Conservation (phyloP, 2,888 invertebrate genomes). For the Meloe dianella region DNA sequence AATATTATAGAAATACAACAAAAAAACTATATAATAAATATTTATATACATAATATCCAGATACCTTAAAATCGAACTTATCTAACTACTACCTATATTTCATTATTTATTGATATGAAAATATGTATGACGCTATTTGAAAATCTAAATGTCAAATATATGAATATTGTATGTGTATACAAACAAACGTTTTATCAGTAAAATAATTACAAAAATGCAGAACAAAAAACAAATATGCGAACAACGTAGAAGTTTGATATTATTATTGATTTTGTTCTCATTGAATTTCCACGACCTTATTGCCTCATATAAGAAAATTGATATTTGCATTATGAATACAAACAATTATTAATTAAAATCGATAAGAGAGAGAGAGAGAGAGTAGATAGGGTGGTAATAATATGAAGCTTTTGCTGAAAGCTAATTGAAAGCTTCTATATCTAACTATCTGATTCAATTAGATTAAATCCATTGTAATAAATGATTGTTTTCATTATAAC, state of each 20-base stretch:
- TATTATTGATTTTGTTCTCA: not conserved
- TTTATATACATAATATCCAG: not conserved
- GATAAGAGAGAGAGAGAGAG: not conserved
- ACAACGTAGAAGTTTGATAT: not conserved
- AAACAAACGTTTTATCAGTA: not conserved
- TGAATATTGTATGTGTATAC: not conserved
- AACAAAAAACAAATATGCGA: not conserved
- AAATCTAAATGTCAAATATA: no score
- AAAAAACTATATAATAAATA: not conserved
- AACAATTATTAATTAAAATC: conserved; percentile 7
- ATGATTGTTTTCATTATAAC: not conserved
- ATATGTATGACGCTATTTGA: not conserved
- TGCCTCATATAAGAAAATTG: not conserved
- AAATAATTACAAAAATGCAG: not conserved
- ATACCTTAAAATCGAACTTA: not conserved
- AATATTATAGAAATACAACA: not conserved
- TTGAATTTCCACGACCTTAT: not conserved
- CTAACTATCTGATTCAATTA: not conserved
- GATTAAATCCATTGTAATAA: not conserved
- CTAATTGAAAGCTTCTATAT: conserved; percentile 9
- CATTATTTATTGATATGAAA: not conserved
- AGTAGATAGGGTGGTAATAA: not conserved
- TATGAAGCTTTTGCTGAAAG: not conserved
- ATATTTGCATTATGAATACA: conserved; percentile 1
- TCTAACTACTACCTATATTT: not conserved